Conservation (phyloP, 2,797 vertebrate species). For the Eupleurogrammus muticus region DNA sequence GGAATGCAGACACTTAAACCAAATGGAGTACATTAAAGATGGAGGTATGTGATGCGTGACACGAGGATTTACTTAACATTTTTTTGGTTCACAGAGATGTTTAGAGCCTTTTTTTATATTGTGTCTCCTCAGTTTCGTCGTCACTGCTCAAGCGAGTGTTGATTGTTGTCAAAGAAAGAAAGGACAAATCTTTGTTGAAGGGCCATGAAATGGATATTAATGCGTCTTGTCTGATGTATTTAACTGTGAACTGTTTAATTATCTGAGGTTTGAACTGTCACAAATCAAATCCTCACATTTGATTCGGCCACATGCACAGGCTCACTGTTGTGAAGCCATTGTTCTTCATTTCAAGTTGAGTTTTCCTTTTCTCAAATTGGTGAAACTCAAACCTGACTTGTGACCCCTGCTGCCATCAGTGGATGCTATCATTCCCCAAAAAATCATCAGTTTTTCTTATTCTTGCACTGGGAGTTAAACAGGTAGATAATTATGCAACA, state of each 20-base stretch:
- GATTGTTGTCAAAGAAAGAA: not conserved
- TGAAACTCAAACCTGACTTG: not conserved
- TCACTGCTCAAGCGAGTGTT: no score
- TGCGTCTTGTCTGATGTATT: no score
- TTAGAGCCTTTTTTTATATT: not conserved
- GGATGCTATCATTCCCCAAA: not conserved
- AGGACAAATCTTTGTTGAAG: not conserved
- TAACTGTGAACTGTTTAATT: no score
- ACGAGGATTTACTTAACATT: not conserved
- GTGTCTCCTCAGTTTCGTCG: not conserved
- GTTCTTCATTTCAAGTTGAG: not conserved
- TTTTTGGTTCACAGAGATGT: no score
- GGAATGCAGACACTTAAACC: not conserved
- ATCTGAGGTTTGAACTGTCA: no score
- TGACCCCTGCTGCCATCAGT: not conserved
- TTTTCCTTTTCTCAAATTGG: not conserved
- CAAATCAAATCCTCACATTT: no score
- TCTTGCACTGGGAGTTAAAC: not conserved
- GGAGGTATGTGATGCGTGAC: not conserved
- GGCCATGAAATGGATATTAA: no score
- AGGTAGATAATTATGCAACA: not conserved
- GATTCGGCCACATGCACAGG: no score
- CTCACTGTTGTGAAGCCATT: not conserved
- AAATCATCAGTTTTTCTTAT: not conserved
- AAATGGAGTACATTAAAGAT: not conserved